Conservation (phyloP, 2,113 vertebrate species). For the Coregonus clupeaformis region DNA sequence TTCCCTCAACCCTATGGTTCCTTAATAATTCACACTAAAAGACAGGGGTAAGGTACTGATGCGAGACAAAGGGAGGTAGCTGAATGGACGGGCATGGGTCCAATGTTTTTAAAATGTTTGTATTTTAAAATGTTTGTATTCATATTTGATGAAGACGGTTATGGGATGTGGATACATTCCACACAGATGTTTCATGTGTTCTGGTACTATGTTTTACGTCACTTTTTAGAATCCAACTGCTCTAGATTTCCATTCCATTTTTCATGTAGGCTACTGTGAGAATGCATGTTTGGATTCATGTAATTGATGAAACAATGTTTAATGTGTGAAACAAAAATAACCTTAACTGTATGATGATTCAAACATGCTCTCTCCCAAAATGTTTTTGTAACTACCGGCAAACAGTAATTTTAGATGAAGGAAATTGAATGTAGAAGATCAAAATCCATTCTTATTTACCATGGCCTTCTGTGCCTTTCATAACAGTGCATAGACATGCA, state of each 20-base stretch:
- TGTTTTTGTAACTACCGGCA: too few species aligned
- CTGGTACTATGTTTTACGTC: too few species aligned
- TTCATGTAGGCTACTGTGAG: too few species aligned
- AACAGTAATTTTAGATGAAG: too few species aligned
- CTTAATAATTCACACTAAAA: slow-evolving; percentile 44
- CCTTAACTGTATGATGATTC: too few species aligned
- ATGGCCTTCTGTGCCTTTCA: too few species aligned
- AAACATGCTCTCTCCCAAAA: background rate
- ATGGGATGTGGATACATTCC: slow-evolving; percentile 13
- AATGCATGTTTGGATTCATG: background rate
- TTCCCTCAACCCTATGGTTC: background rate
- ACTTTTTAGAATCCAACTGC: too few species aligned
- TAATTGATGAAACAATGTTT: background rate
- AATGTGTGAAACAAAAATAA: background rate
- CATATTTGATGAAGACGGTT: slow-evolving; percentile 22
- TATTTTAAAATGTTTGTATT: too few species aligned
- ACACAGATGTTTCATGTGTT: too few species aligned
- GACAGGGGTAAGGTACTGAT: background rate
- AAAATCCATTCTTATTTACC: too few species aligned
- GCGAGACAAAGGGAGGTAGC: background rate
- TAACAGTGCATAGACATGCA: too few species aligned
- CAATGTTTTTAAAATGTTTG: background rate
- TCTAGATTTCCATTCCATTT: background rate
- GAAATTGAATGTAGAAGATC: too few species aligned
- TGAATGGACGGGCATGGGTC: slow-evolving; percentile 12